These are phyloP conservation scores for Enoplosus armatus DNA, from an alignment of 2,797 vertebrate species.

Conservation along the genomic window DNA sequence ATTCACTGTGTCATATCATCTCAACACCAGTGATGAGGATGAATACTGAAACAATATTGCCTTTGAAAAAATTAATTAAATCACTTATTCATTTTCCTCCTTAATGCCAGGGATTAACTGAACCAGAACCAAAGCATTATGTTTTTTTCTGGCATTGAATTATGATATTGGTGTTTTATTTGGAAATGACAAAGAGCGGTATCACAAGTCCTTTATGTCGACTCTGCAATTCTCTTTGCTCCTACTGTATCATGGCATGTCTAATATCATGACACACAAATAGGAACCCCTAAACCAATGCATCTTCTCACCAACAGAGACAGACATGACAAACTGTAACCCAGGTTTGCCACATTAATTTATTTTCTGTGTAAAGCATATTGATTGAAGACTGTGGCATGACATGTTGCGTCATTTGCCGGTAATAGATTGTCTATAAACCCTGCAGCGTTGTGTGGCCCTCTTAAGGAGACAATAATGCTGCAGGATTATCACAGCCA, in stretches of 20 bases:
- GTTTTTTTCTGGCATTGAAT: slow-evolving; percentile 23
- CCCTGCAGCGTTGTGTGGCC: slow-evolving; percentile 33
- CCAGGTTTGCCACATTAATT: slow-evolving; percentile 38
- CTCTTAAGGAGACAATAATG: slow-evolving; percentile 33
- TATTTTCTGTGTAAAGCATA: slow-evolving; percentile 42
- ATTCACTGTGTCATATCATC: slow-evolving; percentile 7
- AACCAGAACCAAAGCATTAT: slow-evolving; percentile 24
- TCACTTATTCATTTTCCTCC: slow-evolving; percentile 18
- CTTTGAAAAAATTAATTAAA: slow-evolving; percentile 25
- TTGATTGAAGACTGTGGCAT: slow-evolving; percentile 49
- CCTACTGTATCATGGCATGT: background rate
- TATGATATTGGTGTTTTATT: slow-evolving; percentile 9
- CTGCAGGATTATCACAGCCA: slow-evolving; percentile 43
- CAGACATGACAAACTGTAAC: slow-evolving; percentile 1
- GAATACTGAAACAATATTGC: slow-evolving; percentile 14
- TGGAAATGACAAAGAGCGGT: background rate
- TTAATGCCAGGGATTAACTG: slow-evolving; percentile 20
- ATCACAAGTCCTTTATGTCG: background rate
- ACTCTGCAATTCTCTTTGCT: slow-evolving; percentile 12
- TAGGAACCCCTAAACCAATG: background rate
- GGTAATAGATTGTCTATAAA: slow-evolving; percentile 51
- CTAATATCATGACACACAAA: slow-evolving; percentile 14
- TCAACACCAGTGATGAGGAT: slow-evolving; percentile 18
- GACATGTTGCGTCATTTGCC: slow-evolving; percentile 58
- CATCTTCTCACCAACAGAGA: slow-evolving; percentile 1